These are phyloP conservation scores for Ia io DNA, from an alignment of 2,113 vertebrate genomes.

Conservation along the genomic window DNA sequence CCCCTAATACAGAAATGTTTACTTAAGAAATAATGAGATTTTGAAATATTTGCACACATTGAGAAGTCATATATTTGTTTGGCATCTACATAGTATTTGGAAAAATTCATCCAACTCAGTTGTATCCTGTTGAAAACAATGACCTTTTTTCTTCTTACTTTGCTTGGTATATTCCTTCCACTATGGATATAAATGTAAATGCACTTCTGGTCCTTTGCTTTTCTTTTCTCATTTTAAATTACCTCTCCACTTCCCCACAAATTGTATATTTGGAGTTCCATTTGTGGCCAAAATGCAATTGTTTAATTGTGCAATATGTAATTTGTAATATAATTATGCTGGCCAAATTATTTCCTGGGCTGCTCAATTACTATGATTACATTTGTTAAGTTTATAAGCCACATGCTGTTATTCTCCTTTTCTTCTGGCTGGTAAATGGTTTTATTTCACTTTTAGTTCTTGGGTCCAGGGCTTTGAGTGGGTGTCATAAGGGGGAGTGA, in stretches of 20 bases:
- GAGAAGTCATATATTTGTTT: not conserved
- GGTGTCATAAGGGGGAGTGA: conserved; percentile 46
- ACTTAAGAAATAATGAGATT: not conserved
- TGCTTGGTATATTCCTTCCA: not conserved
- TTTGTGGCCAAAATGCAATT: conserved; percentile 69
- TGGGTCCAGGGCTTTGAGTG: conserved; percentile 63
- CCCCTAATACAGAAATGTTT: not conserved
- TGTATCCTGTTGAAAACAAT: not conserved
- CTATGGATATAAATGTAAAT: conserved; percentile 47
- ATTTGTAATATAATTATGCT: conserved; percentile 77
- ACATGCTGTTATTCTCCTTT: conserved; percentile 74
- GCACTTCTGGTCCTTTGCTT: conserved; percentile 26
- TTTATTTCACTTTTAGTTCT: conserved; percentile 74
- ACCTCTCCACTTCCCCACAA: conserved; percentile 62
- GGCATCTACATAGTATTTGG: not conserved
- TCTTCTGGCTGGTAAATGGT: conserved; percentile 77
- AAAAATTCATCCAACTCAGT: not conserved
- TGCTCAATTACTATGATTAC: conserved; percentile 80
- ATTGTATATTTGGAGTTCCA: conserved; percentile 76
- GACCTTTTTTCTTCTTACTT: conserved; percentile 19
- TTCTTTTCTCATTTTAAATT: conserved; percentile 63
- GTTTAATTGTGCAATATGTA: conserved; percentile 76
- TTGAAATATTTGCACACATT: not conserved
- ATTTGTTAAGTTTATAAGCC: conserved; percentile 79
- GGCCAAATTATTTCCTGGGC: conserved; percentile 79